A percentile compares a stretch with the other conserved stretches of the same genome.
Conservation (phyloP, 2,888 invertebrate species). For the Thelaira solivaga region DNA sequence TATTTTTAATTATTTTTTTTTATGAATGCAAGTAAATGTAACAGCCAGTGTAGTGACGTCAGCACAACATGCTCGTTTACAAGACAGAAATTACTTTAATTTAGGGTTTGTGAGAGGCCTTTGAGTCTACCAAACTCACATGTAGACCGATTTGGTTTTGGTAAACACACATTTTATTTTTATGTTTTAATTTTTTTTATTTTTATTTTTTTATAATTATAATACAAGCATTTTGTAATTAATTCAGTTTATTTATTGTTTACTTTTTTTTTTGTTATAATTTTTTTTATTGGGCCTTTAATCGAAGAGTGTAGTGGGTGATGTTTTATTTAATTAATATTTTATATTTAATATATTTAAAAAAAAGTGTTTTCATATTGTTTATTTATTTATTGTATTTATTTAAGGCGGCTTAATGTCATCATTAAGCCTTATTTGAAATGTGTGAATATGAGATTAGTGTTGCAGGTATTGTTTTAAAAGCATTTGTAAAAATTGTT, state of each 20-base stretch:
- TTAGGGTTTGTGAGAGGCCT: constrained; percentile 7
- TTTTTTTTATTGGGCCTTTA: constrained; percentile 36
- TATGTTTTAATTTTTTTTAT: no score
- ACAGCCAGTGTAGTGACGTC: neutral
- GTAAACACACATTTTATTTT: constrained; percentile 37
- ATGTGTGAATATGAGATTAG: neutral
- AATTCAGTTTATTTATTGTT: constrained; percentile 33
- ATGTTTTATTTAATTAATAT: constrained; percentile 50
- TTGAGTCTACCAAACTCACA: no score
- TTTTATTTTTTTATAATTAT: no score
- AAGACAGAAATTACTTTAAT: constrained; percentile 21
- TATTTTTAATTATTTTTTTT: constrained; percentile 59
- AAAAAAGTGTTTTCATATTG: constrained; percentile 23
- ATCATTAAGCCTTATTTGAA: neutral
- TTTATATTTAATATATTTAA: constrained; percentile 30
- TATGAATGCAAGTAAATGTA: constrained; percentile 30
- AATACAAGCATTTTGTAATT: constrained; percentile 47
- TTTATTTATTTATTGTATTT: constrained; percentile 6
- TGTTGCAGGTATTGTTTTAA: neutral
- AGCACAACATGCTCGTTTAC: neutral
- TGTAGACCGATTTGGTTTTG: constrained; percentile 34
- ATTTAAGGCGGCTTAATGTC: constrained; percentile 28
- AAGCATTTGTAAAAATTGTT: neutral
- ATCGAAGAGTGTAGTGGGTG: no score
- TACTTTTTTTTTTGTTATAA: constrained; percentile 18